Conservation (phyloP, 1,140 invertebrate genomes). For the Bilobella aurantiaca region DNA sequence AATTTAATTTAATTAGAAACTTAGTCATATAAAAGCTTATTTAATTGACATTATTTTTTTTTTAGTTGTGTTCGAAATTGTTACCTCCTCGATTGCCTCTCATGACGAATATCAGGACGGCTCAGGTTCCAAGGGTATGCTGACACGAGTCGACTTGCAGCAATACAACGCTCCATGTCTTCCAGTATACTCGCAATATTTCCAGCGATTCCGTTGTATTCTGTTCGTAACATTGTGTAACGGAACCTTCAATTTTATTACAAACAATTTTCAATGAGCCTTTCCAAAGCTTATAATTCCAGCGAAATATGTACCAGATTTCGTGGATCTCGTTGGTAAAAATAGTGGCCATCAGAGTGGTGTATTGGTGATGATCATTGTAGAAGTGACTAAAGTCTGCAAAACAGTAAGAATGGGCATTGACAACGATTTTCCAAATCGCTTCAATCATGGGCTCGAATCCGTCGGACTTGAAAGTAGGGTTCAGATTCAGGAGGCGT, state of each 20-base stretch:
- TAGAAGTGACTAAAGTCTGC: constrained; percentile 9
- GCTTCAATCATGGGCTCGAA: constrained; percentile 21
- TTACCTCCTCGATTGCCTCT: too few species aligned
- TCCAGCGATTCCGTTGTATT: constrained; percentile 12
- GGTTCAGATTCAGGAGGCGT: too few species aligned
- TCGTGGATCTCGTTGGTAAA: constrained; percentile 21
- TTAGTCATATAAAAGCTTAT: background rate
- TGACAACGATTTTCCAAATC: constrained; percentile 20
- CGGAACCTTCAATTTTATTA: background rate
- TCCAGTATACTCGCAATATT: constrained; percentile 10
- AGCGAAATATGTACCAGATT: constrained; percentile 9
- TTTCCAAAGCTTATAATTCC: background rate
- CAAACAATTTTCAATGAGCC: background rate
- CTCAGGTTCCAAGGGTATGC: constrained; percentile 18
- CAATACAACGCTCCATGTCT: background rate
- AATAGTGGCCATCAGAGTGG: constrained; percentile 15
- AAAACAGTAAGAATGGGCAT: constrained; percentile 18
- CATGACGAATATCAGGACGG: background rate
- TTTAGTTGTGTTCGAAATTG: too few species aligned
- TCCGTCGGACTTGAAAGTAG: background rate
- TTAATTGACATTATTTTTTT: too few species aligned
- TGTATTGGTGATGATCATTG: constrained; percentile 20
- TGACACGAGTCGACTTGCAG: background rate
- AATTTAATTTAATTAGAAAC: too few species aligned
- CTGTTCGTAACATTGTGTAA: background rate